Base-by-base conservation (phyloP, 2,797 vertebrate genomes). In the Falco biarmicus region DNA sequence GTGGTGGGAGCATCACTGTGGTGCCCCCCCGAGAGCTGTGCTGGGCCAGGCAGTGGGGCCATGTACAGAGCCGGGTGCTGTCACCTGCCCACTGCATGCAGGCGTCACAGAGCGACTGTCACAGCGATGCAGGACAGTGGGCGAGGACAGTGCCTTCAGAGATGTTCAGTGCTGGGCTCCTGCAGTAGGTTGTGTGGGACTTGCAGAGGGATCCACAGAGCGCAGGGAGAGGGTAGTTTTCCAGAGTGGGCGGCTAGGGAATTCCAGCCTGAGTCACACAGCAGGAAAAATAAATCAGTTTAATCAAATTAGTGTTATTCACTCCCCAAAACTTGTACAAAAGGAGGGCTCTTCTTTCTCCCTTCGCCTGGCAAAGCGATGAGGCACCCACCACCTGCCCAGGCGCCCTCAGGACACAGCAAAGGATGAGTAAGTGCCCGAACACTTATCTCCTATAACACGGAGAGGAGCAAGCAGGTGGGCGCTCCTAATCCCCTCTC, bases 151-250 rank as follows among this genome's bases (percentile, higher is more conserved):
- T 56, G 32, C 81, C 86, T 77, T n/a, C 43, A 59, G 50, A 25
- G 90, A 74, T 75, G 26, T 71, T 60, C 43, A 9, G 65, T 26
- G 56, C 92, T 87, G 70, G n/a, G 83, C 87, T 82, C 57, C 79
- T 25, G 43, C 34, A 8, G 74, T 34, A 37, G 54, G 89, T 64
- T 34, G 19, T 14, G 29, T 3, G 14, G 31, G 69, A 51, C 43
- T 3, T 39, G 66, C 50, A 51, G 92, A 92, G 82, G 70, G 78
- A 91, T 68, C 83, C 69, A 39, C 26, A 13, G 69, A 65, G 31
- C n/a, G 43, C 65, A n/a, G 86, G 78, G 93, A 95, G 77, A 87
- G 86, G 61, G 94, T 89, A 85, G 85, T 94, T 97, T 97, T 97
- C 97, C 96, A 94, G 22, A 34, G 65, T 50, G 69, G 60, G 84